Evolutionary conservation across 2,797 vertebrate genomes (phyloP), one percentile per base, ranked within the genome.

Genomic region (Odontamblyopus rebecca): DNA sequence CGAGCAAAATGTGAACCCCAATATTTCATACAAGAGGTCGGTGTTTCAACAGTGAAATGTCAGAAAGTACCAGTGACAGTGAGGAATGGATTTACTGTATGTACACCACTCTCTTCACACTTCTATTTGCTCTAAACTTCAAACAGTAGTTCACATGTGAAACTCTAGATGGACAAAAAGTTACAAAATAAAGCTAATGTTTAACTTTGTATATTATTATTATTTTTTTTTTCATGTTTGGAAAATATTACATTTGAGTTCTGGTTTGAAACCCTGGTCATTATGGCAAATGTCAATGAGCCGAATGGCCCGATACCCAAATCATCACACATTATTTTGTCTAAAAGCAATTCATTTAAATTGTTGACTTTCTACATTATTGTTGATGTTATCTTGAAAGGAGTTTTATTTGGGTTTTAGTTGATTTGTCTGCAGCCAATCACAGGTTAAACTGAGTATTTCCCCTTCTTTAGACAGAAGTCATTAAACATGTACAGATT

Each of bases 401-500:
- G 6, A 61, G 5, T 6, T 29, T 1, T 61, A 18, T 53, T 53
- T 68, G 6, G 15, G 27, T 32, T 61, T 61, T 61, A 61, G 29
- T 32, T 32, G 59, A 29, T 19, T 16, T 61, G 59, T 61, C 15
- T 11, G 59, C 29, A 30, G 54, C 54, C 56, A 29, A 29, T 27
- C 56, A 2, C 71, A 74, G 69, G 59, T 63, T 68, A 64, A 74
- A 70, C 76, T 23, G 23, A 79, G 48, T 70, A 12, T 66, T 76
- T 77, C 48, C 53, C 53, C 73, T 68, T 44, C 6, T 48, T 66
- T 67, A 82, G 73, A 79, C 79, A 35, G 38, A 65, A 71, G 73
- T 64, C 16, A 5, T 53, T 13, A 18, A 59, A 84, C 32, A 60
- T 83, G 80, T 81, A 41, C 69, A 71, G 78, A 79, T 78, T 85